Percentiles rank a stretch among this genome's conserved stretches.
Conservation (phyloP, 2,797 vertebrate species). For the Gephyroberyx darwinii region DNA sequence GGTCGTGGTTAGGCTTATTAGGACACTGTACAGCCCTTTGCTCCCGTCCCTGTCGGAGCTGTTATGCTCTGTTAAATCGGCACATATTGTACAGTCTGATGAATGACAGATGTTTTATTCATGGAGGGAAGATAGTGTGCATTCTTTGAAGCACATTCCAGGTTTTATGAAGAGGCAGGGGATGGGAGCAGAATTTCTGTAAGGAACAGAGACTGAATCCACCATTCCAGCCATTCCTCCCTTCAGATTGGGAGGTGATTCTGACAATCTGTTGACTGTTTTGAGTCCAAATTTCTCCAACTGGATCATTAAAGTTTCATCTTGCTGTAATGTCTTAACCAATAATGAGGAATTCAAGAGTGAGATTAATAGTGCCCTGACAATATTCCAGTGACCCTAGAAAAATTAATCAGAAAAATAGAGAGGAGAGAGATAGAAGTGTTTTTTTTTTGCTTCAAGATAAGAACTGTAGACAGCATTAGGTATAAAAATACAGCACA, state of each 20-base stretch:
- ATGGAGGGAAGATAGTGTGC: slow-evolving; percentile 73
- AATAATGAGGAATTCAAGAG: no score
- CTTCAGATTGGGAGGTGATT: slow-evolving; percentile 65
- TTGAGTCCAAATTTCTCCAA: slow-evolving; percentile 15
- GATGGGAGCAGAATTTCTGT: slow-evolving; percentile 60
- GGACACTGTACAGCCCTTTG: slow-evolving; percentile 37
- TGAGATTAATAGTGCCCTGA: background rate
- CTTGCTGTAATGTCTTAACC: no score
- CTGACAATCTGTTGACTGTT: slow-evolving; percentile 60
- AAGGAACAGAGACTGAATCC: slow-evolving; percentile 66
- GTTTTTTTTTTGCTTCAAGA: background rate
- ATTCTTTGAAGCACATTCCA: slow-evolving; percentile 81
- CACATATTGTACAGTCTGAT: slow-evolving; percentile 74
- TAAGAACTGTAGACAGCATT: background rate
- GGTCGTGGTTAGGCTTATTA: slow-evolving; percentile 32
- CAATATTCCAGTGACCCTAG: no score
- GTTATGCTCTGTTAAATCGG: slow-evolving; percentile 69
- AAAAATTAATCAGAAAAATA: background rate
- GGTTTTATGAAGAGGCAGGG: slow-evolving; percentile 77
- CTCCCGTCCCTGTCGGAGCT: slow-evolving; percentile 49
- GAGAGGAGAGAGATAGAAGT: background rate
- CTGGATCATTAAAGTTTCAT: no score
- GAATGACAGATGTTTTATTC: slow-evolving; percentile 83
- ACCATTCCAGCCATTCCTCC: slow-evolving; percentile 65
- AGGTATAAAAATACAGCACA: no score